phyloP scores from a whole-genome alignment of 2,113 vertebrate genomes.

The Menidia beryllina region DNA sequence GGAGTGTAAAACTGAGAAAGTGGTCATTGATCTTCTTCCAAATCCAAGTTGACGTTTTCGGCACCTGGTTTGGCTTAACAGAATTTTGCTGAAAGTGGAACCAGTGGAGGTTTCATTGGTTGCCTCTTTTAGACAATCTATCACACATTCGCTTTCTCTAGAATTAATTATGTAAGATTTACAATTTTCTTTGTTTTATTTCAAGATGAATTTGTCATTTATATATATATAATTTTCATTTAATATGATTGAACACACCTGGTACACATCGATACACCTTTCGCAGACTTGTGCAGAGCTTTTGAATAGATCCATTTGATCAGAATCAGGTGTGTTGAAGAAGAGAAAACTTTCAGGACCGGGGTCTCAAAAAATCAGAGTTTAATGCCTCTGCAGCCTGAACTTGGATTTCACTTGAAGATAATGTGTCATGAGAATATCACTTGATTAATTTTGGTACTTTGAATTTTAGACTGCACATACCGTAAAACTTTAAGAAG shows the following conservation, averaged over 20 bases:
- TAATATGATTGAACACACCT: too few relatives aligned
- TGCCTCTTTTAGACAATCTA: background rate
- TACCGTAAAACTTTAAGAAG: background rate
- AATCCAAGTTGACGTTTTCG: background rate
- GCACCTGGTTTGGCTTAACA: background rate
- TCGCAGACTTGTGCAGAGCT: too few relatives aligned
- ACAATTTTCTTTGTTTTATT: background rate
- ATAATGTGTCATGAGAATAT: background rate
- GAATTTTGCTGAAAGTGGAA: background rate
- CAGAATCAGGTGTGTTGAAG: too few relatives aligned
- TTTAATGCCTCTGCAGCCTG: too few relatives aligned
- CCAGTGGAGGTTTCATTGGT: conserved; percentile 13
- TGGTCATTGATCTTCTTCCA: conserved; percentile 2
- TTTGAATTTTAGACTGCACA: background rate
- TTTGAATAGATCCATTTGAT: too few relatives aligned
- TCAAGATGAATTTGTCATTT: background rate
- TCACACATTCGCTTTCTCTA: background rate
- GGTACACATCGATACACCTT: too few relatives aligned
- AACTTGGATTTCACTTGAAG: too few relatives aligned
- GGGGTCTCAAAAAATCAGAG: too few relatives aligned
- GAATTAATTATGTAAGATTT: background rate
- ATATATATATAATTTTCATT: too few relatives aligned
- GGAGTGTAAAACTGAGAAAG: conserved; percentile 15
- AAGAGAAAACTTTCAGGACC: too few relatives aligned
- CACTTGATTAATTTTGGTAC: background rate